Evolutionary conservation across 2,888 invertebrate species (phyloP).

Genomic region (Galerucella calmariensis): DNA sequence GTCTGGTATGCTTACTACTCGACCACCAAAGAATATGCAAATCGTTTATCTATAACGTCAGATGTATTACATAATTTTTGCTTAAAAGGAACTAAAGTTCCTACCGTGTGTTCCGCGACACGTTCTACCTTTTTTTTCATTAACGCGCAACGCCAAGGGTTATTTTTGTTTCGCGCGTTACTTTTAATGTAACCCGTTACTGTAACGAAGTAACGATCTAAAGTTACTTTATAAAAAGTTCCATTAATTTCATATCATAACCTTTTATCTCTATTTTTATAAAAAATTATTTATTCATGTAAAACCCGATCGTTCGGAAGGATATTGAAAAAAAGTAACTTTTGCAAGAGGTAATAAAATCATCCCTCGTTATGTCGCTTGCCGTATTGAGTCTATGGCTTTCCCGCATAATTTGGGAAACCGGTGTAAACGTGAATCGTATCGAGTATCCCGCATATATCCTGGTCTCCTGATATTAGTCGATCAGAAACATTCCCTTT

Average conservation of each 20-base stretch:
- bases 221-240: too few species aligned
- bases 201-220: too few species aligned
- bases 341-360: neutral
- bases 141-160: too few species aligned
- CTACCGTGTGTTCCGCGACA: too few species aligned
- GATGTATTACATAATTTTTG: too few species aligned
- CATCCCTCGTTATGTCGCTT: constrained; percentile 3
- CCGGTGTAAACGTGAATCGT: neutral
- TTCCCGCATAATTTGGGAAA: constrained; percentile 5
- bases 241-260: neutral
- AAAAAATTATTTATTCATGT: neutral
- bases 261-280: neutral
- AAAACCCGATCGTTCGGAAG: neutral
- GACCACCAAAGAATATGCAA: too few species aligned
- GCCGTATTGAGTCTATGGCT: neutral
- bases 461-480: constrained; percentile 5
- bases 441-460: neutral
- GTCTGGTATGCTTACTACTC: too few species aligned
- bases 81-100: too few species aligned
- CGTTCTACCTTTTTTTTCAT: too few species aligned
- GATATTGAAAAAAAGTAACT: neutral
- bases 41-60: too few species aligned
- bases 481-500: constrained; percentile 4
- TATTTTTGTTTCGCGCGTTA: too few species aligned
- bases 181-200: too few species aligned